Evolutionary conservation across 2,888 invertebrate species (phyloP).

Genomic region (Pyrrhosoma nymphula): DNA sequence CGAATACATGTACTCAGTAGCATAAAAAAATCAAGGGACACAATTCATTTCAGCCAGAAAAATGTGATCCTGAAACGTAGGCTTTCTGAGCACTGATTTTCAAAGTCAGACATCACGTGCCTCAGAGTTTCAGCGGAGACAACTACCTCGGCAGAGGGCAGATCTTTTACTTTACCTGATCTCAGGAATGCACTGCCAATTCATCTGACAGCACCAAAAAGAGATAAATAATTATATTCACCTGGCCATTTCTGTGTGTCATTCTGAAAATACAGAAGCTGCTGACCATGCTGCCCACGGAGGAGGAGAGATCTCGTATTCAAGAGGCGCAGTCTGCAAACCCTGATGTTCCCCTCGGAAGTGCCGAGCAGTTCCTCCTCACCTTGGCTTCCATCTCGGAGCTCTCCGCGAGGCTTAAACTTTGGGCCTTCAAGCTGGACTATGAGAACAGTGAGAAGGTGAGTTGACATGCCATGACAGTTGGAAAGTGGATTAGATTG

Average conservation of each 20-base stretch:
- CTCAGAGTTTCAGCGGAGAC: no score
- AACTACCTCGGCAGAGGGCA: no score
- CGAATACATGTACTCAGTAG: no score
- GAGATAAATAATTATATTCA: no score
- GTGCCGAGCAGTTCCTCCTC: conserved; percentile 98
- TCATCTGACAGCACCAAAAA: no score
- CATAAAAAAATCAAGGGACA: no score
- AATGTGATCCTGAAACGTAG: no score
- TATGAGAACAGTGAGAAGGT: conserved; percentile 97
- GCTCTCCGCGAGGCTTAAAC: conserved; percentile 92
- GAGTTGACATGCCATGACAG: conserved; percentile 71
- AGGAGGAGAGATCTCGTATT: conserved; percentile 97
- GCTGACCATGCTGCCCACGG: conserved; percentile 97
- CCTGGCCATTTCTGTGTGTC: not conserved
- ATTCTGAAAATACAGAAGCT: conserved; percentile 84
- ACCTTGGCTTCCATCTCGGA: conserved; percentile 97
- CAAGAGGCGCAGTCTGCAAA: conserved; percentile 96
- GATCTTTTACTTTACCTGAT: no score
- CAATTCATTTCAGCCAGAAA: no score
- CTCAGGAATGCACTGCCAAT: no score
- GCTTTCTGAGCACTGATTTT: no score
- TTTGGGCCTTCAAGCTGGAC: conserved; percentile 99
- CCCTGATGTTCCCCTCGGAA: conserved; percentile 94
- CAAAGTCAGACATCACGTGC: no score
- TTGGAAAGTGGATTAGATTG: not conserved